These are phyloP conservation scores for Apodemus agrarius DNA, from an alignment of 2,797 vertebrate species.

Conservation along the genomic window DNA sequence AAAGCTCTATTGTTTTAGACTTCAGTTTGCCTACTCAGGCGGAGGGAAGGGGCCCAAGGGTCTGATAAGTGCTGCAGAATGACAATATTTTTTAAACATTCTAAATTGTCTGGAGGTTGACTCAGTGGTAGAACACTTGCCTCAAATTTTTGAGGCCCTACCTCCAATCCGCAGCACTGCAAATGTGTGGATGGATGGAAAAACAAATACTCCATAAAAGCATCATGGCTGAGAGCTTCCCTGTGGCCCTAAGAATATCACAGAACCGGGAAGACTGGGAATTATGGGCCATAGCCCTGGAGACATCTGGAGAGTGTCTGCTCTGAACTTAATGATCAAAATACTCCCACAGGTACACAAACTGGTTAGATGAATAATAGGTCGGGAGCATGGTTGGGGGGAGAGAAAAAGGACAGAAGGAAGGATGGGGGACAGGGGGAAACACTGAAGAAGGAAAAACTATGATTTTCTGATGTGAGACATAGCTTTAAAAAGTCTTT, in stretches of 20 bases:
- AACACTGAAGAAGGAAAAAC: background rate
- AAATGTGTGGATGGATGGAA: background rate
- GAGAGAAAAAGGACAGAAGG: background rate
- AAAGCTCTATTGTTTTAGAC: background rate
- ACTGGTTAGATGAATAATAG: slow-evolving; percentile 6
- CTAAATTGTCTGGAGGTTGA: background rate
- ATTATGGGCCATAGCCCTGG: background rate
- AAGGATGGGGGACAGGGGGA: background rate
- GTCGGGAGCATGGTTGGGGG: background rate
- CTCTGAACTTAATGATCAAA: slow-evolving; percentile 2
- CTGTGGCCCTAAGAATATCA: slow-evolving; percentile 29
- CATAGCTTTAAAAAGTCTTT: background rate
- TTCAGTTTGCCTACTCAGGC: background rate
- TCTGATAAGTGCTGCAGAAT: background rate
- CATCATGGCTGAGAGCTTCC: background rate
- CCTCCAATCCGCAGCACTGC: background rate
- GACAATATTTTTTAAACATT: background rate
- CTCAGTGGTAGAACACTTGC: background rate
- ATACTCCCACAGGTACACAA: slow-evolving; percentile 20
- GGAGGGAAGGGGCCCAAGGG: background rate
- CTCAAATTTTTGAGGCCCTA: background rate
- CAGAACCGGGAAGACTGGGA: slow-evolving; percentile 6
- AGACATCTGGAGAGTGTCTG: slow-evolving; percentile 28
- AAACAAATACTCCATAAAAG: background rate
- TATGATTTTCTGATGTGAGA: background rate